Conservation (phyloP, 1,140 invertebrate species). For the Platyura marginata region DNA sequence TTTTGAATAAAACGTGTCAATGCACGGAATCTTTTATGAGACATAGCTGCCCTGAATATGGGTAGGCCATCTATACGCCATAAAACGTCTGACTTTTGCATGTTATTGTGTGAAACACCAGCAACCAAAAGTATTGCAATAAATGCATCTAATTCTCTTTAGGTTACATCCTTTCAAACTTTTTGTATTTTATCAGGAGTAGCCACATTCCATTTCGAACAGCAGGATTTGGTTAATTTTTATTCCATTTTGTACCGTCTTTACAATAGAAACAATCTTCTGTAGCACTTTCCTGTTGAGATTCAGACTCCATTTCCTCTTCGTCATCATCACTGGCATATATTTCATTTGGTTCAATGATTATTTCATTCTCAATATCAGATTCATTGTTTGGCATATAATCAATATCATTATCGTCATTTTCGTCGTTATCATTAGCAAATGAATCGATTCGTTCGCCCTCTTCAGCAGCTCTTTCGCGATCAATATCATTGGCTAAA, state of each 20-base stretch:
- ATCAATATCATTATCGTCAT: background rate
- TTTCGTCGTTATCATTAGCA: conserved; percentile 1
- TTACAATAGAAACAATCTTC: background rate
- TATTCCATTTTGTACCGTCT: background rate
- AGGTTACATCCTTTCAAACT: conserved; percentile 3
- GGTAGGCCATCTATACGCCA: conserved; percentile 3
- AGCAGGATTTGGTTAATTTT: background rate
- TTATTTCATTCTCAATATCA: conserved; percentile 1
- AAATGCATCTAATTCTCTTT: conserved; percentile 5
- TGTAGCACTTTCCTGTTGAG: background rate
- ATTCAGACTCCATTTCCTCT: background rate
- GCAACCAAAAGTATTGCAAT: conserved; percentile 5
- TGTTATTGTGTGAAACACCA: conserved; percentile 5
- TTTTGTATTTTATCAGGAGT: conserved; percentile 2
- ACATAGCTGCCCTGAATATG: conserved; percentile 5
- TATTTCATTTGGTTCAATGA: conserved; percentile 3
- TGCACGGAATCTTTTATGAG: conserved; percentile 1
- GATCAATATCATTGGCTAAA: background rate
- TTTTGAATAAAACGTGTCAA: background rate
- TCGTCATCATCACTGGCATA: conserved; percentile 2
- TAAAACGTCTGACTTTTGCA: conserved; percentile 1
- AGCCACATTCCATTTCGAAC: conserved; percentile 1
- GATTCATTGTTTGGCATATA: too few species aligned
- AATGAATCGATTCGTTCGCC: background rate
- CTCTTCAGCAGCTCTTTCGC: background rate